phyloP scores from a whole-genome alignment of 92 coral and sea anemone species.

The Epizoanthus ramosus region DNA sequence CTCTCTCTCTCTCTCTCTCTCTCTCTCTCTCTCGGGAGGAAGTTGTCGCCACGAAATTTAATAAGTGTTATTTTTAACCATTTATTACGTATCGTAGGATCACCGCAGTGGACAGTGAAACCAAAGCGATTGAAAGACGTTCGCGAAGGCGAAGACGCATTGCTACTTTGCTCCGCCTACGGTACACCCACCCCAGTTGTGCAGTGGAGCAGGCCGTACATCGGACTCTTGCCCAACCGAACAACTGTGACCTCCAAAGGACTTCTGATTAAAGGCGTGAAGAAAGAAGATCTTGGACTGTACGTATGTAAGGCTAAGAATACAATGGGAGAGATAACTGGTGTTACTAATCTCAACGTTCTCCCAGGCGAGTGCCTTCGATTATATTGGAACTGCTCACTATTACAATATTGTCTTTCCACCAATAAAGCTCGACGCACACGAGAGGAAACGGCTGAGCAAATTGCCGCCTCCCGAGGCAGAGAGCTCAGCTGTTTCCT shows the following conservation, averaged over 20 bases:
- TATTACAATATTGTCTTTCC: too few relatives aligned
- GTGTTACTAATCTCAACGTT: conserved; percentile 14
- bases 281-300: conserved; percentile 1
- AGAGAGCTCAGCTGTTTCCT: too few relatives aligned
- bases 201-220: conserved; percentile 2
- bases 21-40: too few relatives aligned
- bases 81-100: not conserved
- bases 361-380: not conserved
- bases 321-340: conserved; percentile 5
- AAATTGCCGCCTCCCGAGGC: too few relatives aligned
- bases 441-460: too few relatives aligned
- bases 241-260: not conserved
- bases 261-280: conserved; percentile 2
- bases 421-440: too few relatives aligned
- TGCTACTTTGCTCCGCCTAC: too few relatives aligned
- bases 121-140: conserved; percentile 1
- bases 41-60: not conserved
- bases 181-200: conserved; percentile 19
- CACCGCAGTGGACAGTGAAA: not conserved
- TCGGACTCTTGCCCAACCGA: conserved; percentile 3
- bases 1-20: too few relatives aligned
- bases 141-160: not conserved
- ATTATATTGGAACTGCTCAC: not conserved
- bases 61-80: not conserved
- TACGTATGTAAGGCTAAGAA: conserved; percentile 26